These are phyloP conservation scores for Alentia gelatinosa DNA, from an alignment of 2,888 invertebrate genomes.

Conservation along the genomic window DNA sequence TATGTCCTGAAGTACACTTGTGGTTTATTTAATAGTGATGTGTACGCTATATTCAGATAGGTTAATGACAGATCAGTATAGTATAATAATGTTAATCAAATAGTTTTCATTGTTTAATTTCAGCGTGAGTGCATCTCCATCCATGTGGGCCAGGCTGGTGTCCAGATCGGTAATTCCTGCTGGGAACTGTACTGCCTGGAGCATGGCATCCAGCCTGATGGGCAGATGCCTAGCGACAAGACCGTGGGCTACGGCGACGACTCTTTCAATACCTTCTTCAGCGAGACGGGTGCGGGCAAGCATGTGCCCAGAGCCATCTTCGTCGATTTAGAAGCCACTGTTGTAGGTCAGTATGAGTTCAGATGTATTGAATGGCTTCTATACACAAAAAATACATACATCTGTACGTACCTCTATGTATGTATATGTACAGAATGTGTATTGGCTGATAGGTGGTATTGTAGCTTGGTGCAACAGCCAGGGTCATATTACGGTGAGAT, in stretches of 20 bases:
- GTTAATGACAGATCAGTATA: too few species aligned
- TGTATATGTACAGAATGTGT: too few species aligned
- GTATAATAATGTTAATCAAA: not conserved
- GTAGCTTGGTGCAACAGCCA: too few species aligned
- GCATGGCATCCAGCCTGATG: not conserved
- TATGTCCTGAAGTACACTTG: too few species aligned
- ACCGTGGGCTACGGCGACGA: not conserved
- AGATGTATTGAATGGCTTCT: not conserved
- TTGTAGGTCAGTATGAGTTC: not conserved
- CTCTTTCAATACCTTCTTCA: not conserved
- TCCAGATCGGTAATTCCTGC: not conserved
- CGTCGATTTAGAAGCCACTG: not conserved
- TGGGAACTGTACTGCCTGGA: not conserved
- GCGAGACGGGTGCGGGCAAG: not conserved
- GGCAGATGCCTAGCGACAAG: not conserved
- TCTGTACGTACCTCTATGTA: too few species aligned
- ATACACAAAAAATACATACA: not conserved
- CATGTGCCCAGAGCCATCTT: not conserved
- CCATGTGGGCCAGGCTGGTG: not conserved
- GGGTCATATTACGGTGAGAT: too few species aligned
- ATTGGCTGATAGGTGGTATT: too few species aligned
- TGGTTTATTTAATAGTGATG: too few species aligned
- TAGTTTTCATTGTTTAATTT: not conserved
- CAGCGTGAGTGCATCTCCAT: slow-evolving; percentile 1
- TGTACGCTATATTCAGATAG: too few species aligned